Evolutionary conservation across 2,797 vertebrate species (phyloP).

Genomic region (Choloepus didactylus): DNA sequence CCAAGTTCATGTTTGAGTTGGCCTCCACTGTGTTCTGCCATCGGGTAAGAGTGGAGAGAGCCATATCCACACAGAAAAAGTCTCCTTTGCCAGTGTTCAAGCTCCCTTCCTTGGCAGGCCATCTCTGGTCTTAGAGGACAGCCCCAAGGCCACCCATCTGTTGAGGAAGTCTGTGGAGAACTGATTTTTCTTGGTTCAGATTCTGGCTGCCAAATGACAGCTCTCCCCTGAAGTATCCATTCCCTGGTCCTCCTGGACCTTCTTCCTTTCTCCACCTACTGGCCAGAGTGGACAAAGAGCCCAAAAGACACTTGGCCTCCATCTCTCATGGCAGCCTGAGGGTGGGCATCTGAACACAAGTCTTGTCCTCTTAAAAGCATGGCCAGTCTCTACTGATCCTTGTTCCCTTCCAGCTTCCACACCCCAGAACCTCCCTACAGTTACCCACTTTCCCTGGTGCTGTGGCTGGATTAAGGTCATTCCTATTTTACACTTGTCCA

Average conservation of each 20-base stretch:
- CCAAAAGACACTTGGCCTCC: not conserved
- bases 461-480: not conserved
- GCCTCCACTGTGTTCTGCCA: not conserved
- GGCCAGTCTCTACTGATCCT: not conserved
- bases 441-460: not conserved
- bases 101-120: not conserved
- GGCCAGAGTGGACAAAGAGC: not conserved
- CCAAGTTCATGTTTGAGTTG: not conserved
- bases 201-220: not conserved
- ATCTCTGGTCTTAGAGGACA: not conserved
- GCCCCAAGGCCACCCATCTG: not conserved
- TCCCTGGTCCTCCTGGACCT: not conserved
- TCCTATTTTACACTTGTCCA: slow-evolving; percentile 26
- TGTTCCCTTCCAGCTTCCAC: not conserved
- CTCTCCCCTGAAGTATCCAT: not conserved
- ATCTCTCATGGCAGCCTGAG: not conserved
- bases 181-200: not conserved
- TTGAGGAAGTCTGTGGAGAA: not conserved
- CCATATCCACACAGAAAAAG: not conserved
- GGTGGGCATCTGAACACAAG: not conserved
- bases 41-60: not conserved
- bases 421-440: not conserved
- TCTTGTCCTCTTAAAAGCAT: not conserved
- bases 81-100: slow-evolving; percentile 26
- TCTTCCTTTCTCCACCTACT: not conserved